Conservation (phyloP, 2,113 vertebrate species). For the Scortum barcoo region DNA sequence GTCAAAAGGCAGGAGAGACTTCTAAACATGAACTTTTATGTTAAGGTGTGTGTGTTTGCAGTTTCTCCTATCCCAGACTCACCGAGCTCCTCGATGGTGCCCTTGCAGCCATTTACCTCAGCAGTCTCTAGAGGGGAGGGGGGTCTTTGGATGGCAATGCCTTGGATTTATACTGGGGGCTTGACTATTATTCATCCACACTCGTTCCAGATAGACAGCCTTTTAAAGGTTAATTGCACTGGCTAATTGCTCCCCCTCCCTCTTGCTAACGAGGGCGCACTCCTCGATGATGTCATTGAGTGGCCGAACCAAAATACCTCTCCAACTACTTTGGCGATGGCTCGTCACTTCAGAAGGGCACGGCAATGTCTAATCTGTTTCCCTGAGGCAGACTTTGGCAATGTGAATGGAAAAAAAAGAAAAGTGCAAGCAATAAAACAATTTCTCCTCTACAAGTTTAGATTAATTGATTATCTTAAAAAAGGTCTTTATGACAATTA, state of each 20-base stretch:
- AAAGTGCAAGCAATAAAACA: neutral
- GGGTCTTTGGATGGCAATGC: slow-evolving; percentile 65
- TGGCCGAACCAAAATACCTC: slow-evolving; percentile 75
- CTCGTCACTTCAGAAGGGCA: slow-evolving; percentile 73
- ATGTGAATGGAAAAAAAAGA: slow-evolving; percentile 23
- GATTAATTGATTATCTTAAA: slow-evolving; percentile 35
- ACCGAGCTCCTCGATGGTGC: slow-evolving; percentile 50
- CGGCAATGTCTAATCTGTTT: slow-evolving; percentile 57
- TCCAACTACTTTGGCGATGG: slow-evolving; percentile 67
- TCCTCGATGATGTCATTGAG: slow-evolving; percentile 78
- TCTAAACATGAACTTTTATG: slow-evolving; percentile 21
- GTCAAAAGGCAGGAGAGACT: slow-evolving; percentile 7
- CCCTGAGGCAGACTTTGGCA: slow-evolving; percentile 28
- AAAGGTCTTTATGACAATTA: slow-evolving; percentile 47
- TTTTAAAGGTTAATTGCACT: slow-evolving; percentile 85
- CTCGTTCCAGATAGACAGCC: slow-evolving; percentile 78
- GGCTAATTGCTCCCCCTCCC: slow-evolving; percentile 82
- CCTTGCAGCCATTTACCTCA: slow-evolving; percentile 72
- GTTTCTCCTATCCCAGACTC: slow-evolving; percentile 54
- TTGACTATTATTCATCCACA: slow-evolving; percentile 78
- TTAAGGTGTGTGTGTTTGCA: slow-evolving; percentile 48
- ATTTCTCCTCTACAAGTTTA: slow-evolving; percentile 18
- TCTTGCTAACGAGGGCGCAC: slow-evolving; percentile 73
- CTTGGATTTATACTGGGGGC: slow-evolving; percentile 80
- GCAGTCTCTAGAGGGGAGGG: slow-evolving; percentile 59